These are phyloP conservation scores for Lepilemur septentrionalis DNA, from an alignment of 2,797 vertebrate species.

Conservation along the genomic window DNA sequence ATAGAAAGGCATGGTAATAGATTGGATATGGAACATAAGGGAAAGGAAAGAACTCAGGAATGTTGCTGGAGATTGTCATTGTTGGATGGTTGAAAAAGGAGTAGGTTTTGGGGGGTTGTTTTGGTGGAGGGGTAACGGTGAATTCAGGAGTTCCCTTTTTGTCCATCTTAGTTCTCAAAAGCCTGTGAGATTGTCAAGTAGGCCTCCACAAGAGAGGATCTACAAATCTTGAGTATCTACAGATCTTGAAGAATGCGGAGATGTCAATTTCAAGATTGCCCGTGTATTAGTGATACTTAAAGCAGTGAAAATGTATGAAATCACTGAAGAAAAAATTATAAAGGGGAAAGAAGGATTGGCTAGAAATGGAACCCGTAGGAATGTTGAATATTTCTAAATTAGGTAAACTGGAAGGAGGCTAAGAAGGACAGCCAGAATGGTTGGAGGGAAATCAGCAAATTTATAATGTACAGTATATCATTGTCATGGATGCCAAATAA, in stretches of 20 bases:
- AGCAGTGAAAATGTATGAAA: not conserved
- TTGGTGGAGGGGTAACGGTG: not conserved
- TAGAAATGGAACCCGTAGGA: not conserved
- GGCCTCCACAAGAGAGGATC: not conserved
- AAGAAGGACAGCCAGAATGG: not conserved
- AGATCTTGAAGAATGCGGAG: not conserved
- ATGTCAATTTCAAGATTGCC: conserved; percentile 11
- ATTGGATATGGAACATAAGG: not conserved
- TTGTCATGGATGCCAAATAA: not conserved
- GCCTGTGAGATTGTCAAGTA: not conserved
- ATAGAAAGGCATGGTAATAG: not conserved
- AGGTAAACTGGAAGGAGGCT: not conserved
- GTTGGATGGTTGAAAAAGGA: not conserved
- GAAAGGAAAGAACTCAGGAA: not conserved
- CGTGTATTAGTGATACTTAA: not conserved
- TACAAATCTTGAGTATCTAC: not conserved
- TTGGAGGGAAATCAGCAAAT: not conserved
- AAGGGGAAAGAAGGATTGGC: not conserved
- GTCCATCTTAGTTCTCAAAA: not conserved
- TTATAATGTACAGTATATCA: not conserved
- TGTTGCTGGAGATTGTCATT: not conserved
- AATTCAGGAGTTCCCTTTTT: conserved; percentile 12
- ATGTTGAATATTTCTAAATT: not conserved
- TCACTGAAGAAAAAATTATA: not conserved
- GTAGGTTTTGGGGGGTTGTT: not conserved